Conservation (phyloP, 2,113 vertebrate species). For the Sinocyclocheilus grahami region DNA sequence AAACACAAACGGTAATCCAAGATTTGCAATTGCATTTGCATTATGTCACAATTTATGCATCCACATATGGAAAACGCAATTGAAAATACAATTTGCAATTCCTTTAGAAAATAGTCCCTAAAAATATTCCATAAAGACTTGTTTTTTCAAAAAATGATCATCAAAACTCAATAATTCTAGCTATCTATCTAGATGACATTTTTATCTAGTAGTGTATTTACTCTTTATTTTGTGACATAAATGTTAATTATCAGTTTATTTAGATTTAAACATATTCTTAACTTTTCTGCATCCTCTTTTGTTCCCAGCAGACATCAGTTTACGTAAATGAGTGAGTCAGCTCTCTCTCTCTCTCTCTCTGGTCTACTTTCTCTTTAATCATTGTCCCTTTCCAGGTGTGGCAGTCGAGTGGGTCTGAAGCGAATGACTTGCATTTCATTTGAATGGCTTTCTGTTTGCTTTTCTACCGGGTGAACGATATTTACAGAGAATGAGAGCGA, state of each 20-base stretch:
- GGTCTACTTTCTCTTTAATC: slow-evolving; percentile 37
- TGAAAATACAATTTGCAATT: too few species aligned
- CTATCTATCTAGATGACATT: not conserved
- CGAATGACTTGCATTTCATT: slow-evolving; percentile 56
- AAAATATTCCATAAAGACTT: too few species aligned
- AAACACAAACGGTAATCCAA: too few species aligned
- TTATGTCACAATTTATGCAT: too few species aligned
- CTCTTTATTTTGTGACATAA: not conserved
- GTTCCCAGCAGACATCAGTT: slow-evolving; percentile 54
- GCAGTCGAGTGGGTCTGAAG: slow-evolving; percentile 28
- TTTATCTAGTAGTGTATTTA: not conserved
- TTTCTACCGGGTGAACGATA: slow-evolving; percentile 44
- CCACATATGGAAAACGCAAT: too few species aligned
- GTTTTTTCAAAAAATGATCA: too few species aligned
- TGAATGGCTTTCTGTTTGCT: slow-evolving; percentile 53
- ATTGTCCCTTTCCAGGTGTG: slow-evolving; percentile 52
- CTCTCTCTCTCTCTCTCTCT: slow-evolving; percentile 36
- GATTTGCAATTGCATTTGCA: too few species aligned
- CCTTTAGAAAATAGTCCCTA: too few species aligned
- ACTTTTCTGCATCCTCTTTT: slow-evolving; percentile 56
- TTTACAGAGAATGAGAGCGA: not conserved
- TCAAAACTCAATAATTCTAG: too few species aligned
- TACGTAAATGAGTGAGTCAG: slow-evolving; percentile 55
- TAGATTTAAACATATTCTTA: not conserved
- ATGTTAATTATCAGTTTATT: not conserved